phyloP scores from a whole-genome alignment of 1,140 invertebrate genomes.

The Hermatobates lingyangjiaoensis region DNA sequence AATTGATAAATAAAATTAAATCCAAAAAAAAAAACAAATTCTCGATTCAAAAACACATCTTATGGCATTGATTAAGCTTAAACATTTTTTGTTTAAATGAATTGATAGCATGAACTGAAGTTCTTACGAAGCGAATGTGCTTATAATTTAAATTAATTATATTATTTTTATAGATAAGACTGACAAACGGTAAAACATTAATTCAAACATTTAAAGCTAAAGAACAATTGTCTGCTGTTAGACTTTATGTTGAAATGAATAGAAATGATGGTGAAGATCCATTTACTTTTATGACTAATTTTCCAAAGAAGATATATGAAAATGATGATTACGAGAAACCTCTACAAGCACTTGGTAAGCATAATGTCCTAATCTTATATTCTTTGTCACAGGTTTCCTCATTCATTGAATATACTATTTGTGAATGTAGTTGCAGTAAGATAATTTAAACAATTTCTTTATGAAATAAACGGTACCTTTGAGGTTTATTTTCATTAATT shows the following conservation, averaged over 20 bases:
- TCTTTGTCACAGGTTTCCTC: constrained; percentile 6
- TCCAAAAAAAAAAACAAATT: no score
- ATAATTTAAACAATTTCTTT: constrained; percentile 4
- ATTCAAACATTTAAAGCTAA: constrained; percentile 63
- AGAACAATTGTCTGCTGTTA: constrained; percentile 74
- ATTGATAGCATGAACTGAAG: no score
- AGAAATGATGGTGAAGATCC: constrained; percentile 37
- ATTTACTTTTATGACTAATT: constrained; percentile 67
- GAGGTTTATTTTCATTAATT: not conserved
- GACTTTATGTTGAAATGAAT: constrained; percentile 64
- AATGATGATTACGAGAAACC: constrained; percentile 75
- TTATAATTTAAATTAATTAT: no score
- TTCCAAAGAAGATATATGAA: constrained; percentile 69
- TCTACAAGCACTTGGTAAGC: constrained; percentile 54
- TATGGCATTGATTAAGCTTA: no score
- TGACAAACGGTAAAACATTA: constrained; percentile 46
- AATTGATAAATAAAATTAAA: no score
- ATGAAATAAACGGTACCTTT: not conserved
- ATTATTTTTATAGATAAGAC: constrained; percentile 31
- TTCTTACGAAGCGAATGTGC: no score
- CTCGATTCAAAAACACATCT: no score
- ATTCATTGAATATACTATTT: constrained; percentile 1
- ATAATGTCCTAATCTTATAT: not conserved
- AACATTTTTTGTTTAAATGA: no score
- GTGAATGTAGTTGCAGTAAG: constrained; percentile 7